These are phyloP conservation scores for Oasisia sp. DNA, from an alignment of 2,888 invertebrate species.

Conservation along the genomic window DNA sequence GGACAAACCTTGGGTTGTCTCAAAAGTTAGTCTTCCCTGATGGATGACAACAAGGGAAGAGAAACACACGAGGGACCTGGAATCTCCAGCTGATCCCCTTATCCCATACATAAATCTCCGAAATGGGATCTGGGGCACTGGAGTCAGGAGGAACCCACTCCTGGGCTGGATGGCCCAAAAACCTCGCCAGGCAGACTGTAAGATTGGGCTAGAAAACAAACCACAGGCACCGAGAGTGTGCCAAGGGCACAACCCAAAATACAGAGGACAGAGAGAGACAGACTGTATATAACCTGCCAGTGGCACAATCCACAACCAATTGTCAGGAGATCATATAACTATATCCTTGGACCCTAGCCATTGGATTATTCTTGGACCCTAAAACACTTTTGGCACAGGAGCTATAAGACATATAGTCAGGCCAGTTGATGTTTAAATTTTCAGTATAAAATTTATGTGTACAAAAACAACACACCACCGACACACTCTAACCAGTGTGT, in stretches of 20 bases:
- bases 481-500: too few species aligned
- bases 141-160: background rate
- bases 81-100: background rate
- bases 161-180: background rate
- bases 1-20: background rate
- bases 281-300: too few species aligned
- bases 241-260: background rate
- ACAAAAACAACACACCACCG: too few species aligned
- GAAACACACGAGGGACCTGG: background rate
- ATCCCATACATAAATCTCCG: conserved; percentile 14
- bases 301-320: too few species aligned
- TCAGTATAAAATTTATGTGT: too few species aligned
- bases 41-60: background rate
- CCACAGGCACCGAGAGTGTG: background rate
- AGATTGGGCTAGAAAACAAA: background rate
- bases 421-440: too few species aligned
- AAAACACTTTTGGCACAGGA: too few species aligned
- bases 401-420: too few species aligned
- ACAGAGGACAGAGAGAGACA: too few species aligned
- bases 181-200: background rate
- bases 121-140: conserved; percentile 17
- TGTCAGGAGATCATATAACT: too few species aligned
- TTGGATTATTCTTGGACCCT: too few species aligned
- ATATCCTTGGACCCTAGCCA: too few species aligned
- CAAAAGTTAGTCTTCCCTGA: background rate